phyloP scores from a whole-genome alignment of 2,797 vertebrate genomes.

The Cichlasoma orientale region DNA sequence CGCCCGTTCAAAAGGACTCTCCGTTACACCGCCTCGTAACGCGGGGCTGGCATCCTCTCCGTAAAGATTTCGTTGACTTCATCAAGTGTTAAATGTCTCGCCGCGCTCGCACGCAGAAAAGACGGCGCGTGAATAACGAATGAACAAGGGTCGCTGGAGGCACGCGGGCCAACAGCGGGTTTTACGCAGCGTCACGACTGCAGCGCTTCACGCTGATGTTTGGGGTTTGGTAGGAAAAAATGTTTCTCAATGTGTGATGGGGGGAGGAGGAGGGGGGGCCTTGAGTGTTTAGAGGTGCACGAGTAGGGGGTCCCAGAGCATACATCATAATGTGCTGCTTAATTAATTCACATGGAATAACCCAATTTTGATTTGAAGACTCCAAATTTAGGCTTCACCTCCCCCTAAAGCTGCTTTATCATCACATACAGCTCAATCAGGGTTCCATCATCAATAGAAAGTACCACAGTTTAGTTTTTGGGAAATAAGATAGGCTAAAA shows the following conservation, averaged over 20 bases:
- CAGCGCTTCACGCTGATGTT: background rate
- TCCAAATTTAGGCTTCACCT: background rate
- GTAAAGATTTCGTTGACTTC: conserved; percentile 59
- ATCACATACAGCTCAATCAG: background rate
- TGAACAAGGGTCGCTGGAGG: background rate
- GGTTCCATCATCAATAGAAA: conserved; percentile 5
- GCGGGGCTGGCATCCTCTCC: conserved; percentile 1
- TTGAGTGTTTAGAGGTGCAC: conserved; percentile 9
- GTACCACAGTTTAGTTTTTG: background rate
- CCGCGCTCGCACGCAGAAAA: background rate
- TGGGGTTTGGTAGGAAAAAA: background rate
- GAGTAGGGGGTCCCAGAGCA: conserved; percentile 8
- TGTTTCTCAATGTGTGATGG: conserved; percentile 17
- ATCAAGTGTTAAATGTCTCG: background rate
- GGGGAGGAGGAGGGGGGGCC: background rate
- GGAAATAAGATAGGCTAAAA: background rate
- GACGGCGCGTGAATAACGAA: conserved; percentile 51
- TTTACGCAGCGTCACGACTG: background rate
- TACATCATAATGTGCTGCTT: background rate
- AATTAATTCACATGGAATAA: background rate
- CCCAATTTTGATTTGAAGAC: background rate
- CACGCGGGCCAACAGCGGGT: conserved; percentile 8
- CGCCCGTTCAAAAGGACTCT: conserved; percentile 14
- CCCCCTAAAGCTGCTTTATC: background rate
- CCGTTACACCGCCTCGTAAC: conserved; percentile 23